Percentiles rank a stretch among this genome's conserved stretches.
phyloP scores from a whole-genome alignment of 2,113 vertebrate species.

The Eolophus roseicapilla region DNA sequence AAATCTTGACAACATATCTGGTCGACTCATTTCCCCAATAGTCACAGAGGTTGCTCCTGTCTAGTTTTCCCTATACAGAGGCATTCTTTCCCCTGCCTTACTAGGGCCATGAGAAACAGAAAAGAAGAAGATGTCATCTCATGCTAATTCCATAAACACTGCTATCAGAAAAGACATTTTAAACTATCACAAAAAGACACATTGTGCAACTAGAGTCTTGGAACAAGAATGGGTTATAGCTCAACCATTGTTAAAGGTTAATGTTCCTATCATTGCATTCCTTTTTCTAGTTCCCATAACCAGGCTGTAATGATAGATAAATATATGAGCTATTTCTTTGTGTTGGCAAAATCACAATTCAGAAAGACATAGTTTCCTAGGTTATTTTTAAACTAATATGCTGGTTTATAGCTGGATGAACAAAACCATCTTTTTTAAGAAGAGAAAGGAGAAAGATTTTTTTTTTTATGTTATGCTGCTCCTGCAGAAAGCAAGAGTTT shows the following conservation, averaged over 20 bases:
- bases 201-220: conserved; percentile 41
- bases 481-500: conserved; percentile 28
- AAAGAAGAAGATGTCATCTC: conserved; percentile 30
- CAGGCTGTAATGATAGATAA: conserved; percentile 51
- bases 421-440: conserved; percentile 39
- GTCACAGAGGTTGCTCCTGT: neutral
- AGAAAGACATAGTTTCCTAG: conserved; percentile 70
- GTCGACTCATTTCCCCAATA: neutral
- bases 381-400: conserved; percentile 69
- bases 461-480: conserved; percentile 4
- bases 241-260: conserved; percentile 60
- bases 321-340: conserved; percentile 72
- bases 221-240: neutral
- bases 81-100: neutral
- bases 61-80: neutral
- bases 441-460: neutral
- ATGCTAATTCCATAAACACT: conserved; percentile 7
- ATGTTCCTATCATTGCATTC: conserved; percentile 52
- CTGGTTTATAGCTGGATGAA: conserved; percentile 58
- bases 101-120: neutral
- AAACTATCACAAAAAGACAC: conserved; percentile 15
- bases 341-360: conserved; percentile 68
- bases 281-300: conserved; percentile 59
- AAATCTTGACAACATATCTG: neutral
- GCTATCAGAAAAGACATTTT: conserved; percentile 48